phyloP scores from a whole-genome alignment of 2,113 vertebrate species.

The Anhinga rufa region DNA sequence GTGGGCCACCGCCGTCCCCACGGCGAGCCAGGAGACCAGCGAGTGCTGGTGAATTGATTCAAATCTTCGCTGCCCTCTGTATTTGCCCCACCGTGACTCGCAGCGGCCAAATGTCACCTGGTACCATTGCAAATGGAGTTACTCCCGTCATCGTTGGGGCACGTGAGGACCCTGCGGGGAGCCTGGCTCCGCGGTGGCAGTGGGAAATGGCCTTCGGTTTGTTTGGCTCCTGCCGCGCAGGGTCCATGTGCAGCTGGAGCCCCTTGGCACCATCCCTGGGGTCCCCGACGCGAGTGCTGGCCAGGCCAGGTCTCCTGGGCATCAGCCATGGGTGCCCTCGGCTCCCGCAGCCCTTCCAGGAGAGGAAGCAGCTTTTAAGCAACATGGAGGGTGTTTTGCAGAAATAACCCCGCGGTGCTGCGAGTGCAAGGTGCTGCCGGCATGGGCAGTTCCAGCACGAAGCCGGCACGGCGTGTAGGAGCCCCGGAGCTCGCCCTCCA shows the following conservation, averaged over 20 bases:
- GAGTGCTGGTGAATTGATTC: too few species aligned
- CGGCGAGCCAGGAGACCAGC: background rate
- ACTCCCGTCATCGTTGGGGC: fast-evolving
- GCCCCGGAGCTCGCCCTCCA: background rate
- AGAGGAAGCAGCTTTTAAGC: background rate
- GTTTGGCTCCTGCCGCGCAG: background rate
- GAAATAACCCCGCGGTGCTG: background rate
- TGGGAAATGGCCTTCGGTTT: background rate
- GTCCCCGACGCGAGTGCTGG: fast-evolving
- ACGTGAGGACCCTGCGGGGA: fast-evolving
- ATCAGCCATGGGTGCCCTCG: background rate
- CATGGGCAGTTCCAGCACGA: background rate
- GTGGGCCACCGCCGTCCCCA: background rate
- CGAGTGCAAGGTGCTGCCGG: background rate
- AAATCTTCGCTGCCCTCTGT: background rate
- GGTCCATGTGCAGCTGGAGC: background rate
- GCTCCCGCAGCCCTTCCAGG: background rate
- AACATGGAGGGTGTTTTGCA: background rate
- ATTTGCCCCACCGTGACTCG: background rate
- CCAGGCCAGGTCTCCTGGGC: background rate
- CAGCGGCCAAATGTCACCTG: background rate
- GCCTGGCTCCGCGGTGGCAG: background rate
- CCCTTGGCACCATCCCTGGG: background rate
- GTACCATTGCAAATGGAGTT: background rate
- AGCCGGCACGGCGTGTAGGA: background rate